These are phyloP conservation scores for Drosophila oshimai DNA, from an alignment of 1,140 invertebrate genomes.

Conservation along the genomic window DNA sequence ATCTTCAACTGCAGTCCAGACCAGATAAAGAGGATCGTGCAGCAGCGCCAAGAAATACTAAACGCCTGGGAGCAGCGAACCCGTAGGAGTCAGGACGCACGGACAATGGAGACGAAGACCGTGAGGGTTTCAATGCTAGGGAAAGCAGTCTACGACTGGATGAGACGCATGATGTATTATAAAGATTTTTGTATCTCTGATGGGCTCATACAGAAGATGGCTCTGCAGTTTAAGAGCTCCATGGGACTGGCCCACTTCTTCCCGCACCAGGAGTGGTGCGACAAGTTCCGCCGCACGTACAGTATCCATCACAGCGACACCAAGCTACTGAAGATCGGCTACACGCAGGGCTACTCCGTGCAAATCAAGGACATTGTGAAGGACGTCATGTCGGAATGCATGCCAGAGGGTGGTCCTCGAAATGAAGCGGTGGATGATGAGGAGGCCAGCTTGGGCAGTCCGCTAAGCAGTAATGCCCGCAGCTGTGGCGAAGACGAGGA, in stretches of 20 bases:
- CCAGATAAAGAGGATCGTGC: slow-evolving; percentile 78
- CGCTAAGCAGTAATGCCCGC: slow-evolving; percentile 42
- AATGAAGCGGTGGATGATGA: slow-evolving; percentile 29
- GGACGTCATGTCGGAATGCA: slow-evolving; percentile 64
- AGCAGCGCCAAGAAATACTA: slow-evolving; percentile 70
- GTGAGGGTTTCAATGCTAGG: slow-evolving; percentile 74
- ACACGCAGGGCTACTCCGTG: slow-evolving; percentile 69
- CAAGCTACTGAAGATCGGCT: slow-evolving; percentile 64
- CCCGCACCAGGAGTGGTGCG: slow-evolving; percentile 79
- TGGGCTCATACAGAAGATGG: slow-evolving; percentile 77
- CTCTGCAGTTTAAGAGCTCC: slow-evolving; percentile 73
- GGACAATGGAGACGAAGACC: slow-evolving; percentile 70
- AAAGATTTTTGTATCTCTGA: slow-evolving; percentile 76
- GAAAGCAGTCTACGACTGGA: slow-evolving; percentile 76
- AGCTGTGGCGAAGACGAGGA: slow-evolving; percentile 35
- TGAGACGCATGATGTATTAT: slow-evolving; percentile 81
- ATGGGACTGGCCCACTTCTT: slow-evolving; percentile 75
- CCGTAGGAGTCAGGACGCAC: slow-evolving; percentile 63
- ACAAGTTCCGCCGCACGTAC: slow-evolving; percentile 72
- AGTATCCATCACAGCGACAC: slow-evolving; percentile 65
- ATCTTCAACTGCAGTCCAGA: slow-evolving; percentile 79
- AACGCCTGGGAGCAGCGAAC: slow-evolving; percentile 77
- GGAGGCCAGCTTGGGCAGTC: slow-evolving; percentile 39
- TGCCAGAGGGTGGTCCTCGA: neutral
- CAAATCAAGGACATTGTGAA: slow-evolving; percentile 79